Evolutionary conservation across 2,888 invertebrate genomes (phyloP), one percentile per base, ranked within the genome.

Genomic region (Drosophila trichaetosa): DNA sequence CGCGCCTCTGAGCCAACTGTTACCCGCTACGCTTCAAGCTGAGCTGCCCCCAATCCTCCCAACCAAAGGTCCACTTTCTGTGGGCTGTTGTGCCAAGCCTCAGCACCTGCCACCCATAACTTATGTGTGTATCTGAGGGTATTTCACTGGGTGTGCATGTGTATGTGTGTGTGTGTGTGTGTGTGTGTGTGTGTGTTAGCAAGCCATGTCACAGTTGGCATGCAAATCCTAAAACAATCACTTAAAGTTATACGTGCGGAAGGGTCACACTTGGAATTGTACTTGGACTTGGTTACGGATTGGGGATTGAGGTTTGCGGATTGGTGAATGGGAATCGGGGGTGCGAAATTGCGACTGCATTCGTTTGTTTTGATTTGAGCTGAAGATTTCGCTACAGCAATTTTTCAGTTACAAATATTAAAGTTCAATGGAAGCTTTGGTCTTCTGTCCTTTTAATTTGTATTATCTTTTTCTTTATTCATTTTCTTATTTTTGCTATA

Each of bases 151-250:
- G 48, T 40, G 34, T 53, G 27, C 46, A 16, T 49, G 36, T 33
- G 33, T 33, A 33, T 33, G 11, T 31, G 18, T 49, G 33, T 46
- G 24, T 56, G 36, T 21, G 27, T 62, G n/a, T n/a, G 60, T 73
- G 52, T 33, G 11, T 31, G 18, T 49, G 33, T 46, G 60, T 73
- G 52, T 56, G 36, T 48, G 36, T 16, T 27, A 34, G 49, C 33
- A 31, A 40, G 38, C 40, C 40, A 56, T 73, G 71, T 68, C 69
- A 72, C 71, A 80, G 81, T 70, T 75, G 81, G 75, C 79, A 81
- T 76, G 82, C 80, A 80, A 80, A 80, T 81, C 79, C 76, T 76
- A 65, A 73, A 80, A 80, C 80, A 81, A 81, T 81, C 82, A 80
- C 76, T 81, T 79, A 48, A 70, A 70, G 48, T 81, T 72, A 57